These are phyloP conservation scores for Lordiphosa collinella DNA, from an alignment of 1,140 invertebrate genomes.

Conservation along the genomic window DNA sequence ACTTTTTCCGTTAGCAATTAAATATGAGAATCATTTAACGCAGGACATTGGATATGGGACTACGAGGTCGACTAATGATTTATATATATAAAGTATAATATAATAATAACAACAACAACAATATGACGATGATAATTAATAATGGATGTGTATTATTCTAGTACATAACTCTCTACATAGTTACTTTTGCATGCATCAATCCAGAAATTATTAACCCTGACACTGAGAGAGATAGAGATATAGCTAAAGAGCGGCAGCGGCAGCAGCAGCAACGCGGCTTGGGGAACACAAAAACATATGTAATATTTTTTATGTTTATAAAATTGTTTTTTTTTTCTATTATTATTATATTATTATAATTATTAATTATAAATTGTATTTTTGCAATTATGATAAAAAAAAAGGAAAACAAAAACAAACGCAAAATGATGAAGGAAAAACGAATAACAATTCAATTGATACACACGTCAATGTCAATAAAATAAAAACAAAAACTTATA, in stretches of 20 bases:
- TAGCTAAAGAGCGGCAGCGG: conserved; percentile 11
- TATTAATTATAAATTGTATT: conserved; percentile 65
- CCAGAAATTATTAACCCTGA: background rate
- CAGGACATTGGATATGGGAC: conserved; percentile 14
- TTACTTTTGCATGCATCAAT: conserved; percentile 32
- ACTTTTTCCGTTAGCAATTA: conserved; percentile 35
- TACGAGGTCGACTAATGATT: background rate
- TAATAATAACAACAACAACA: conserved; percentile 8
- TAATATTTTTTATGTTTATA: conserved; percentile 72
- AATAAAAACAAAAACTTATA: conserved; percentile 14
- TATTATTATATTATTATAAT: conserved; percentile 42
- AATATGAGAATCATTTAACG: background rate
- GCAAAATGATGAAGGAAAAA: conserved; percentile 35
- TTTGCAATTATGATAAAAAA: conserved; percentile 43
- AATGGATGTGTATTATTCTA: conserved; percentile 45
- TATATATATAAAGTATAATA: conserved; percentile 1
- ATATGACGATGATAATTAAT: conserved; percentile 15
- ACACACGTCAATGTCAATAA: conserved; percentile 68
- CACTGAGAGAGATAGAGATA: conserved; percentile 13
- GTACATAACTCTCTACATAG: conserved; percentile 22
- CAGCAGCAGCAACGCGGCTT: conserved; percentile 12
- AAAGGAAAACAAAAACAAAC: too few relatives aligned
- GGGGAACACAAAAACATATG: conserved; percentile 49
- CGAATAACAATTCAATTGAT: conserved; percentile 70
- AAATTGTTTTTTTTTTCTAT: conserved; percentile 57